Evolutionary conservation across 1,140 invertebrate species (phyloP), one percentile per base, ranked within the genome.

Genomic region (Panonychus citri): DNA sequence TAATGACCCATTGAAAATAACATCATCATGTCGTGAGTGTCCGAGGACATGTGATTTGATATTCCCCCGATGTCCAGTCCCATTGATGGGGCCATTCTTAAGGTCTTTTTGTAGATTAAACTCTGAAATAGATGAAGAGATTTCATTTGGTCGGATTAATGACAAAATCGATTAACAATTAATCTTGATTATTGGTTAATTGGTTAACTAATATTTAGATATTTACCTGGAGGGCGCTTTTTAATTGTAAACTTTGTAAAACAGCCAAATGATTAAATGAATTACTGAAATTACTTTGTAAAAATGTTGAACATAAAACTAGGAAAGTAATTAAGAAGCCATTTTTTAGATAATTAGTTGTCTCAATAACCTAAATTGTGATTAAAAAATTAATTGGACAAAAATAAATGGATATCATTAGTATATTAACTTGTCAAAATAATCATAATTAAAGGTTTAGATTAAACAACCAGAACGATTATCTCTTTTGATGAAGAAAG

Each of bases 1-100:
- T 85, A 87, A 71, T 87, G 83, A 50, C 78, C 78, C 62, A 85
- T 81, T 76, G 81, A 82, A 65, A 85, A 79, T 64, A 84, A 78
- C 48, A 80, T 78, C 81, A 86, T 83, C 15, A 87, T 73, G 64
- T 85, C 85, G 34, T 77, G 77, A 1, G 79, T 77, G 67, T 88
- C 84, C 63, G 84, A 81, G 5, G 83, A 78, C 73, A 85, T 79
- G 51, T 86, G 74, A 70, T 87, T 87, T n/a, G 79, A 79, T 15
- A 83, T 74, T 27, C 77, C 74, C 8, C 80, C 81, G 50, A 75
- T 73, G 61, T 63, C 62, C 5, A 60, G 24, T 15, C 57, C 61
- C 42, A 57, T 39, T n/a, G 66, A 59, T 27, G 64, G 64, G 15
- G 66, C 66, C 48, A 71, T 61, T 39, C 59, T 61, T 24, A 71